phyloP scores from a whole-genome alignment of 1,140 invertebrate species.

The Drosophila novamexicana region DNA sequence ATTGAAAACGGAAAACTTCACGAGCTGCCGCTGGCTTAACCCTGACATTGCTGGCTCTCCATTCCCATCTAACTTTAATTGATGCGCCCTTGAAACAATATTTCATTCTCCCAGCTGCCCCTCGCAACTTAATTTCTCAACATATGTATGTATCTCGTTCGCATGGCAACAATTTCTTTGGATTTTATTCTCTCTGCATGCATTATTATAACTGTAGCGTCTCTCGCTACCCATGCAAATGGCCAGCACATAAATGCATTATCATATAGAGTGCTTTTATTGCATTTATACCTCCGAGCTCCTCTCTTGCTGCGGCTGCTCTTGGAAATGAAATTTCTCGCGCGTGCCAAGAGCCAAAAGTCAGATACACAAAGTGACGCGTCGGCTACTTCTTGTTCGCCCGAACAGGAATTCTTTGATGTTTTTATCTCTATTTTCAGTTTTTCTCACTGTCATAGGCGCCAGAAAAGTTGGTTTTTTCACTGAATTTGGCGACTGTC shows the following conservation, averaged over 20 bases:
- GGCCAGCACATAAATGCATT: conserved; percentile 43
- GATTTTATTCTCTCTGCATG: conserved; percentile 24
- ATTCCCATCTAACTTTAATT: conserved; percentile 48
- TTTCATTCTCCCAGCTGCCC: conserved; percentile 28
- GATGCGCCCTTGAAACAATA: conserved; percentile 59
- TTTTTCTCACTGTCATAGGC: conserved; percentile 40
- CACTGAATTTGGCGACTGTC: conserved; percentile 35
- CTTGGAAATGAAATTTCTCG: conserved; percentile 54
- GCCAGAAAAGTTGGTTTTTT: conserved; percentile 58
- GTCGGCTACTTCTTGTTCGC: conserved; percentile 27
- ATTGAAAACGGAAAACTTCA: background rate
- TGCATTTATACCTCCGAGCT: conserved; percentile 11
- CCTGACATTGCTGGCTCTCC: background rate
- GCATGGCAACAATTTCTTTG: conserved; percentile 24
- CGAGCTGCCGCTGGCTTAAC: background rate
- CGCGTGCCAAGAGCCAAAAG: conserved; percentile 57
- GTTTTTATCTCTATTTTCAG: conserved; percentile 14
- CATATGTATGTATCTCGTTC: background rate
- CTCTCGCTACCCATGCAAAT: conserved; percentile 51
- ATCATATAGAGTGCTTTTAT: conserved; percentile 68
- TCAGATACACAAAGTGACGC: conserved; percentile 26
- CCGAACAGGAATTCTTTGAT: conserved; percentile 18
- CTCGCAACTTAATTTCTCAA: conserved; percentile 17
- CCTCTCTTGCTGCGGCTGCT: background rate
- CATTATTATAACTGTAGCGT: conserved; percentile 19